These are phyloP conservation scores for Caloenas nicobarica DNA, from an alignment of 2,113 vertebrate genomes.

Conservation along the genomic window DNA sequence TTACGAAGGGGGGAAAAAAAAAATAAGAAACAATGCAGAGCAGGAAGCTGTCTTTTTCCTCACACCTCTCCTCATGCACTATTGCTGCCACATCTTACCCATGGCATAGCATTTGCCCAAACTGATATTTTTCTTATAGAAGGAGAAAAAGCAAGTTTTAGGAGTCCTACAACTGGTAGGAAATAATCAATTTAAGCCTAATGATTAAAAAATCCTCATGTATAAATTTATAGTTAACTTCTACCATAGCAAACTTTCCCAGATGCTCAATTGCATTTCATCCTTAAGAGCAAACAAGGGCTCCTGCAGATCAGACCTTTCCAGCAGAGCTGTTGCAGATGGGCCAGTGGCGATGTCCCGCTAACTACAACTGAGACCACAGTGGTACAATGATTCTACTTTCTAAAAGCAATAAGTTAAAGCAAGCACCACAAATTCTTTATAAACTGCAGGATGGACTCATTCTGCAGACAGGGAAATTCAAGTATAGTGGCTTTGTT, in stretches of 20 bases:
- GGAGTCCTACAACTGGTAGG: not conserved
- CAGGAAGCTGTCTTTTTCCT: not conserved
- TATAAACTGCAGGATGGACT: not conserved
- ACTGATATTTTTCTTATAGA: not conserved
- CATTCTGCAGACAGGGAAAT: not conserved
- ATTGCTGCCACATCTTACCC: not conserved
- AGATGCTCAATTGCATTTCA: conserved; percentile 39
- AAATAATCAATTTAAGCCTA: conserved; percentile 21
- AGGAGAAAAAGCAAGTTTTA: not conserved
- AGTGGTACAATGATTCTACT: not conserved
- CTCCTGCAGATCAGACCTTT: conserved; percentile 27
- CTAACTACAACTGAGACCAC: not conserved
- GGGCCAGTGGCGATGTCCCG: not conserved
- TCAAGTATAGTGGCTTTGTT: accelerated
- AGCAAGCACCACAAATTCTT: not conserved
- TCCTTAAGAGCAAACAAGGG: conserved; percentile 32
- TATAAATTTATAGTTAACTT: conserved; percentile 6
- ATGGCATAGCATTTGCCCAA: not conserved
- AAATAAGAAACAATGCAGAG: not conserved
- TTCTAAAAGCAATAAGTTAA: not conserved
- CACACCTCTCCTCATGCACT: not conserved
- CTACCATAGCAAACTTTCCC: not conserved
- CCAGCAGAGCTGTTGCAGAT: conserved; percentile 32
- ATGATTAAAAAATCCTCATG: conserved; percentile 9
- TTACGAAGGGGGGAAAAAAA: not conserved